Percentiles rank a stretch among this genome's conserved stretches.
phyloP scores from a whole-genome alignment of 2,113 vertebrate genomes.

The Mixornis gularis region DNA sequence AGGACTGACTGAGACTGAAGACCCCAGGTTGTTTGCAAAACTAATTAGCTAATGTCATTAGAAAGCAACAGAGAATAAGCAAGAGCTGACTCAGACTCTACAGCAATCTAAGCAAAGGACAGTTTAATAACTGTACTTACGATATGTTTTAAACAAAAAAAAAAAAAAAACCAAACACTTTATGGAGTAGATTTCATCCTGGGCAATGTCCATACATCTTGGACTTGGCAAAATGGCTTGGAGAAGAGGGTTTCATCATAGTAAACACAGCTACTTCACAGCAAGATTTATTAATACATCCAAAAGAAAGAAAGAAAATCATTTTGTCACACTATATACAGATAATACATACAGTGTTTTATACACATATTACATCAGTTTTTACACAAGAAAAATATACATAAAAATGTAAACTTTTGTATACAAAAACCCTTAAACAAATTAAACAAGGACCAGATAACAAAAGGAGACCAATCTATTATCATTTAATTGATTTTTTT shows the following conservation, averaged over 20 bases:
- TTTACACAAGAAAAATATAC: slow-evolving; percentile 99
- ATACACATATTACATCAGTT: slow-evolving; percentile 99
- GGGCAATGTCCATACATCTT: neutral
- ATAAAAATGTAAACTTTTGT: slow-evolving; percentile 99
- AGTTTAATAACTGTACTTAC: slow-evolving; percentile 32
- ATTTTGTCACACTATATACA: slow-evolving; percentile 99
- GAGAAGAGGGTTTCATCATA: slow-evolving; percentile 26
- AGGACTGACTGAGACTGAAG: neutral
- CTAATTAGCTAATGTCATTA: slow-evolving; percentile 47
- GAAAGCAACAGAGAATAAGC: slow-evolving; percentile 19
- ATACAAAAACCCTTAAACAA: slow-evolving; percentile 99
- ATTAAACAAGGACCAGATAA: slow-evolving; percentile 99
- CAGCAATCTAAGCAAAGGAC: slow-evolving; percentile 5
- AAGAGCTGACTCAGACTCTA: neutral
- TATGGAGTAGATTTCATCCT: neutral
- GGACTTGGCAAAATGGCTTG: neutral
- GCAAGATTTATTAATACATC: slow-evolving; percentile 99
- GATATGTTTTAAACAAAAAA: neutral
- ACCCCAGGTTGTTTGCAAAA: neutral
- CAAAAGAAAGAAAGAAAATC: slow-evolving; percentile 99
- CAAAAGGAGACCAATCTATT: slow-evolving; percentile 97
- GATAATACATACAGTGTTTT: slow-evolving; percentile 99
- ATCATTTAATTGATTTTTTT: slow-evolving; percentile 90
- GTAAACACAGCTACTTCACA: slow-evolving; percentile 85
- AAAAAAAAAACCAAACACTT: neutral